These are phyloP conservation scores for Periophthalmodon schlosseri DNA, from an alignment of 2,113 vertebrate species.

Conservation along the genomic window DNA sequence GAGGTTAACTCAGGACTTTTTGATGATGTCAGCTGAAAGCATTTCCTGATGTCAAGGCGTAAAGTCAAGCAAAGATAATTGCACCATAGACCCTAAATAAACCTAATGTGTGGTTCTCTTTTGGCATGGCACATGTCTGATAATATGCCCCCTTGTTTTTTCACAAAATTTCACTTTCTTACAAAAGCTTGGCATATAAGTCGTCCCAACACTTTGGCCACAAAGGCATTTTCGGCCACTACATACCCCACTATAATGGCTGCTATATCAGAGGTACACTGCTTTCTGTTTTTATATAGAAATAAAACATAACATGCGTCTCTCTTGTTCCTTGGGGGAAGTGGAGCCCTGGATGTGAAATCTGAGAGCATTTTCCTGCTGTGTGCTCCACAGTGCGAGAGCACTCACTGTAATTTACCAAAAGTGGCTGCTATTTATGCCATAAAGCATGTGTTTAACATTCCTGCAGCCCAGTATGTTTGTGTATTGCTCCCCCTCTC, in stretches of 20 bases:
- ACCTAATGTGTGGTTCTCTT: not conserved
- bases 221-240: not conserved
- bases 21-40: slow-evolving; percentile 56
- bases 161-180: not conserved
- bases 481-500: slow-evolving; percentile 71
- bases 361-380: slow-evolving; percentile 76
- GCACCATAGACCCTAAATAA: slow-evolving; percentile 9
- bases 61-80: slow-evolving; percentile 27
- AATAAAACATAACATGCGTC: slow-evolving; percentile 68
- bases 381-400: slow-evolving; percentile 76
- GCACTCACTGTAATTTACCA: slow-evolving; percentile 83
- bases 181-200: not conserved
- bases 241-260: slow-evolving; percentile 25
- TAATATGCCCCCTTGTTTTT: not conserved
- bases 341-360: slow-evolving; percentile 73
- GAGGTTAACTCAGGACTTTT: slow-evolving; percentile 50
- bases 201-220: slow-evolving; percentile 2
- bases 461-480: slow-evolving; percentile 77
- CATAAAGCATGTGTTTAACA: slow-evolving; percentile 83
- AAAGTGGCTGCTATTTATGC: slow-evolving; percentile 82
- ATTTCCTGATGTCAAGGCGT: slow-evolving; percentile 52
- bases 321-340: slow-evolving; percentile 67
- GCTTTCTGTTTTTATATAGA: slow-evolving; percentile 64
- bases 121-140: not conserved
- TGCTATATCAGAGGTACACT: slow-evolving; percentile 49